Conservation (phyloP, 2,113 vertebrate species). For the Capricornis sumatraensis region DNA sequence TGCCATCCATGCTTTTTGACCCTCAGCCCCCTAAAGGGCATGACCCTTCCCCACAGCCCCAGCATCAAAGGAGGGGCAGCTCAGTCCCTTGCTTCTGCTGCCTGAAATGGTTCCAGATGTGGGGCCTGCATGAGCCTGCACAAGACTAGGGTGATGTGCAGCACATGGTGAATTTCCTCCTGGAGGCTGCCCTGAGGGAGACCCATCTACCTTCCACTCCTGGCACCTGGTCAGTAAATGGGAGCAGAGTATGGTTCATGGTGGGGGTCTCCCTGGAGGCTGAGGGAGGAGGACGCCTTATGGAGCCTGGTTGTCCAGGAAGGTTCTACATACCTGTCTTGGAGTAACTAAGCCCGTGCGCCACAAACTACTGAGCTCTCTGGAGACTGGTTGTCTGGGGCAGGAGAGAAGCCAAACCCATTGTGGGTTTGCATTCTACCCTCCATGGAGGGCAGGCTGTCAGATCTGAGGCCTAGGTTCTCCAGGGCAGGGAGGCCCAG, state of each 20-base stretch:
- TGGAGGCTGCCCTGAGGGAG: not conserved
- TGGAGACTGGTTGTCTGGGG: not conserved
- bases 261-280: not conserved
- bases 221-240: not conserved
- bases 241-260: not conserved
- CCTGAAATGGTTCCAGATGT: slow-evolving; percentile 72
- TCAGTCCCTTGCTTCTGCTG: slow-evolving; percentile 17
- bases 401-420: not conserved
- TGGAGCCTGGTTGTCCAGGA: not conserved
- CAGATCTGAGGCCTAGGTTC: not conserved
- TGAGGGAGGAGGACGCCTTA: not conserved
- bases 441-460: not conserved
- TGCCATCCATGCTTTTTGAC: slow-evolving; percentile 36
- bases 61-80: slow-evolving; percentile 60
- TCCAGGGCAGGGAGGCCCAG: not conserved
- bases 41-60: slow-evolving; percentile 36
- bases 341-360: not conserved
- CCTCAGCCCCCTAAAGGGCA: slow-evolving; percentile 38
- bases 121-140: not conserved
- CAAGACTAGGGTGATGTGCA: not conserved
- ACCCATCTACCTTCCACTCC: not conserved
- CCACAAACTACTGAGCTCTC: not conserved
- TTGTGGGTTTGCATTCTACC: not conserved
- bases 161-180: not conserved
- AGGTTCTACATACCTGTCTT: not conserved